phyloP scores from a whole-genome alignment of 2,888 invertebrate genomes.

The Dichetophora obliterata region DNA sequence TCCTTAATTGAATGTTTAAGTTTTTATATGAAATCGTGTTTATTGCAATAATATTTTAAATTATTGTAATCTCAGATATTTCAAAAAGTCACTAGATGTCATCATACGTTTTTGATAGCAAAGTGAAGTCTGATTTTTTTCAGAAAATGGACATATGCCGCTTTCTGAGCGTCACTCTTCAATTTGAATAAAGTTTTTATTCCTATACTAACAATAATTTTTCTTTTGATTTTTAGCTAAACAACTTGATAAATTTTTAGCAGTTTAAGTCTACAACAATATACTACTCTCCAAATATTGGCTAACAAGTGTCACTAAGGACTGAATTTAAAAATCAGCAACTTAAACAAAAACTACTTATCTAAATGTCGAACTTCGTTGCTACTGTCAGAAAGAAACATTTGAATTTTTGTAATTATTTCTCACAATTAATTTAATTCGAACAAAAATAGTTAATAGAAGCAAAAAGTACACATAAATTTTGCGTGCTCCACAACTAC shows the following conservation, averaged over 20 bases:
- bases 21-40: too few species aligned
- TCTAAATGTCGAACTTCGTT: constrained; percentile 31
- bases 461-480: not conserved
- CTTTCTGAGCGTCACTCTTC: too few species aligned
- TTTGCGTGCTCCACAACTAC: not conserved
- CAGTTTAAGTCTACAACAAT: not conserved
- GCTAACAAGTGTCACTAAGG: constrained; percentile 3
- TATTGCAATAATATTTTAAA: too few species aligned
- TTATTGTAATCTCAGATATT: too few species aligned
- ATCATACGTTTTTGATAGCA: too few species aligned
- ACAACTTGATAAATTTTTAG: not conserved
- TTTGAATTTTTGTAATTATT: constrained; percentile 27
- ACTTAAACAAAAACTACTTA: not conserved
- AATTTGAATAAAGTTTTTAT: too few species aligned
- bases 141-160: too few species aligned
- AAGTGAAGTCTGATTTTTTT: too few species aligned
- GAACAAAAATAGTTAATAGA: constrained; percentile 18
- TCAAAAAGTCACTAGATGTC: too few species aligned
- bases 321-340: not conserved
- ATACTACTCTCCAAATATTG: not conserved
- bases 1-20: too few species aligned
- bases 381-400: constrained; percentile 33
- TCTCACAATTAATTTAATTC: constrained; percentile 13
- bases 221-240: not conserved
- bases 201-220: not conserved